A percentile compares a stretch with the other conserved stretches of the same genome.
Evolutionary conservation across 2,888 invertebrate species (phyloP).

Genomic region (Automeris io): DNA sequence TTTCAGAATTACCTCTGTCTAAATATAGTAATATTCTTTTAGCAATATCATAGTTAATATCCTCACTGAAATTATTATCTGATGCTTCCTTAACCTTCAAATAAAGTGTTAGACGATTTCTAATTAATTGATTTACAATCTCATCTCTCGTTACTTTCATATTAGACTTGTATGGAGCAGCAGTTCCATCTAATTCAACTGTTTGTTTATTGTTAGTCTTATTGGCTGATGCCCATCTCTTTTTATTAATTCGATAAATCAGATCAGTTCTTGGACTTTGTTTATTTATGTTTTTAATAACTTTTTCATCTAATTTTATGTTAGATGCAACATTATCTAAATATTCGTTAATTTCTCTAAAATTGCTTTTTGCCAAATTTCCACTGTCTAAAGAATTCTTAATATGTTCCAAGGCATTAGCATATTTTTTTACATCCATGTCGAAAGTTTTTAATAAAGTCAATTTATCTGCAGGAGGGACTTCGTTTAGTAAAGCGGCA

Average conservation of each 20-base stretch:
- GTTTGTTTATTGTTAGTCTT: neutral
- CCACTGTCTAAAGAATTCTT: constrained; percentile 20
- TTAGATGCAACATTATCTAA: constrained; percentile 32
- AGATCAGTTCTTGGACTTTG: constrained; percentile 11
- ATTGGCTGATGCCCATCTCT: neutral
- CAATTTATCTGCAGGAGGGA: constrained; percentile 37
- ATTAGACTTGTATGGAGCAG: neutral
- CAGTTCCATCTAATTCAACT: neutral
- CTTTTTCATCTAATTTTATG: constrained; percentile 35
- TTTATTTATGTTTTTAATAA: constrained; percentile 27
- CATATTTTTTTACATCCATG: constrained; percentile 34
- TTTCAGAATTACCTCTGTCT: constrained; percentile 37
- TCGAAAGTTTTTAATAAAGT: constrained; percentile 45
- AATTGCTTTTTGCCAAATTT: constrained; percentile 25
- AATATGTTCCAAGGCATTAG: constrained; percentile 33
- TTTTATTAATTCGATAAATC: neutral
- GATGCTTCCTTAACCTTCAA: constrained; percentile 37
- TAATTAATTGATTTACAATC: constrained; percentile 53
- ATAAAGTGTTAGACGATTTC: constrained; percentile 43
- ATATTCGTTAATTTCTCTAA: constrained; percentile 35
- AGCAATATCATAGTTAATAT: constrained; percentile 48
- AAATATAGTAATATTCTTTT: constrained; percentile 42
- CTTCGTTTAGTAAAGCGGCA: constrained; percentile 27
- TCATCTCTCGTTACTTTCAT: constrained; percentile 38
- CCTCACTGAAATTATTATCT: constrained; percentile 22